These are phyloP conservation scores for Meda fulgida DNA, from an alignment of 2,797 vertebrate species.

Conservation along the genomic window DNA sequence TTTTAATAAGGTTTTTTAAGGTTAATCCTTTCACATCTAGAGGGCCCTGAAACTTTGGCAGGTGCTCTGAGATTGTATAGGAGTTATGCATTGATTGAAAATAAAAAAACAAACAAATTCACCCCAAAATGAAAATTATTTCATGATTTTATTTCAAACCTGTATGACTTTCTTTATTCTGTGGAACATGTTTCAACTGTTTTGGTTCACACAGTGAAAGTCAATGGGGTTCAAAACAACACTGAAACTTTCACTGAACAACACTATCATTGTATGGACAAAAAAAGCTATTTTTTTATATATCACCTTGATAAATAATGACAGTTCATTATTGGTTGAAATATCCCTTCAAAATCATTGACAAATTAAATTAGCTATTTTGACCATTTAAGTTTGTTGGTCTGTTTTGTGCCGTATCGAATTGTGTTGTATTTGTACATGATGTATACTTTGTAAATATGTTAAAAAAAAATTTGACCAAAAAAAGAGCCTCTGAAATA, in stretches of 20 bases:
- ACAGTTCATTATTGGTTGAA: neutral
- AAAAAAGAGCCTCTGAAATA: constrained; percentile 23
- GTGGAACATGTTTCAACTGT: neutral
- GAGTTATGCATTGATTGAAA: neutral
- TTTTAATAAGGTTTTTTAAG: too few species aligned
- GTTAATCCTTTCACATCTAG: constrained; percentile 12
- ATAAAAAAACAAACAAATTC: neutral
- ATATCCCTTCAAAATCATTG: neutral
- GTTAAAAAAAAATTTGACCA: constrained; percentile 7
- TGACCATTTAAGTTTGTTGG: neutral
- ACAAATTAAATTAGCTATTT: constrained; percentile 12
- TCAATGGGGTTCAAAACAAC: neutral
- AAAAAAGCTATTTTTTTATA: neutral
- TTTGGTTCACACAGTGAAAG: neutral
- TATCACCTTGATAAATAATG: neutral
- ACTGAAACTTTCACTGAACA: neutral
- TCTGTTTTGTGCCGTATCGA: neutral
- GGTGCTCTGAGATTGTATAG: neutral
- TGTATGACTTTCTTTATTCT: neutral
- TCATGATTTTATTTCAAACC: neutral
- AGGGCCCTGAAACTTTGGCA: neutral
- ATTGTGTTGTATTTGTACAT: constrained; percentile 43
- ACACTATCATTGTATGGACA: neutral
- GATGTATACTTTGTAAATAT: constrained; percentile 52
- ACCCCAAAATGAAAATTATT: neutral